Evolutionary conservation across 2,113 vertebrate genomes (phyloP), one percentile per base, ranked within the genome.

Genomic region (Strix aluco): DNA sequence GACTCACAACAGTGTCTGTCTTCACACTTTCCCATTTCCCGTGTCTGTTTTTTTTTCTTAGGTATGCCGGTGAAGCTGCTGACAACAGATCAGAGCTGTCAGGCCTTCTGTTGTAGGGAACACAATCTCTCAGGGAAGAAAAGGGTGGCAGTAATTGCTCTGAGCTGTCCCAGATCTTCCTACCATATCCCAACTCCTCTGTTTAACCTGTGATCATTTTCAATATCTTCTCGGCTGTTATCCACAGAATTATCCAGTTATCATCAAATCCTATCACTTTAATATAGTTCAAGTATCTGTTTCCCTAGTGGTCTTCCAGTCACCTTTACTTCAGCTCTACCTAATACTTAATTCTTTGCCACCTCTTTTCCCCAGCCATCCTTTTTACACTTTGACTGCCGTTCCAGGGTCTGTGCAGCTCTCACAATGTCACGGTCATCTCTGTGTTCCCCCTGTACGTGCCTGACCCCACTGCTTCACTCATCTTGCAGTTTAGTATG

Each of bases 381-480:
- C 34, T 55, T 62, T 59, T 67, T 5, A 0, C 1, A 5, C 23
- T 44, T 13, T 51, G 70, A 9, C 49, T 84, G 30, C 66, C 5
- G 0, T 75, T 44, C 12, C 16, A 40, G 23, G 11, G 30, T 54
- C 54, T 11, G 9, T 58, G 51, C 59, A 59, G 79, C 26, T 71
- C 20, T 86, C 30, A 5, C 5, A 1, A 0, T 2, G 9, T 59
- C 9, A 4, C 0, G 0, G 13, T 32, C 34, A 57, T 38, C 32
- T 44, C 12, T 40, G 40, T 36, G 30, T 26, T 13, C 36, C 26
- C 38, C 9, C 36, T 34, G 12, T 44, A 32, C 5, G 2, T 70
- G n/a, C 15, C 36, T 46, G 47, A 57, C 17, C 15, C 30, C 10
- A 0, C 8, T 79, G 57, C 52, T 63, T 54, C 52, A 3, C 32